Evolutionary conservation across 2,113 vertebrate species (phyloP).

Genomic region (Rhinolophus sinicus): DNA sequence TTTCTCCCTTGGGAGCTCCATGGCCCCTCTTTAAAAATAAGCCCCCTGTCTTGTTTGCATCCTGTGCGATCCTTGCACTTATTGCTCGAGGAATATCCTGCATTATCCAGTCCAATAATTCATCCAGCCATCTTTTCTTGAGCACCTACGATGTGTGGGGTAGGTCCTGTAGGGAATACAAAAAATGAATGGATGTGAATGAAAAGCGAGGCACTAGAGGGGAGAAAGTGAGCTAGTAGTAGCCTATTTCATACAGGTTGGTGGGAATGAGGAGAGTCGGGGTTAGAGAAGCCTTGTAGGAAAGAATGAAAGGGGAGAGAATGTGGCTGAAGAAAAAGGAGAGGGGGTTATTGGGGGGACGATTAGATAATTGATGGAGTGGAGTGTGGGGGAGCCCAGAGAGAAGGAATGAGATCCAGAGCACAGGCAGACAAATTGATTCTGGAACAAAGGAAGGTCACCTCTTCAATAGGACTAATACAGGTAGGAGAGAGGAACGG

Average conservation of each 20-base stretch:
- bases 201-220: neutral
- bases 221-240: neutral
- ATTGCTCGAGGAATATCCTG: neutral
- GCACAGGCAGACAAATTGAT: neutral
- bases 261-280: neutral
- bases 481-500: neutral
- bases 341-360: neutral
- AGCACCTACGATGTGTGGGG: neutral
- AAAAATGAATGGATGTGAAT: neutral
- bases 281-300: neutral
- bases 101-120: neutral
- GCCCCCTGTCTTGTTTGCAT: neutral
- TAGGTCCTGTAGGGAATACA: neutral
- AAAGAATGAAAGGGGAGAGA: neutral
- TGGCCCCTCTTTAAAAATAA: neutral
- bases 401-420: neutral
- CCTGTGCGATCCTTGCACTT: neutral
- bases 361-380: rapidly evolving
- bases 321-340: neutral
- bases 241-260: neutral
- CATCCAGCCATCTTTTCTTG: neutral
- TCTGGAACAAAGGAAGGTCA: neutral
- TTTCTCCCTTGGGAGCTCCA: neutral
- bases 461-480: neutral
- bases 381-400: neutral